Evolutionary conservation across 2,888 invertebrate genomes (phyloP).

Genomic region (Drosophila robusta): DNA sequence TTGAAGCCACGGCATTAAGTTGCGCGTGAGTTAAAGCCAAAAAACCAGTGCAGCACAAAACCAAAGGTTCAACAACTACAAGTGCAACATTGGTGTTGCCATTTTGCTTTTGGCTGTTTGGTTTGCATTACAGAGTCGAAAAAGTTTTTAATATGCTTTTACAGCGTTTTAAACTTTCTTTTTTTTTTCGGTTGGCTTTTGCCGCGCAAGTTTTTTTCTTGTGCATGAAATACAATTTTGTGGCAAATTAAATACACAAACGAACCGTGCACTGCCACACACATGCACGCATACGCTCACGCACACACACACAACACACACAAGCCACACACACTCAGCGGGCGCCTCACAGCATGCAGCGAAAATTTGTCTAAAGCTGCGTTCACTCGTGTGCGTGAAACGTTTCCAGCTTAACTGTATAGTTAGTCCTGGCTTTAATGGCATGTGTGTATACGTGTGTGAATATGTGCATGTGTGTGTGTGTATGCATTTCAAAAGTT

Average conservation of each 20-base stretch:
- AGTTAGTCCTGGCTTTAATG: constrained; percentile 31
- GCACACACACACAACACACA: constrained; percentile 14
- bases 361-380: constrained; percentile 53
- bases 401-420: constrained; percentile 48
- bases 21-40: constrained; percentile 11
- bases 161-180: constrained; percentile 59
- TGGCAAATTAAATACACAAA: constrained; percentile 78
- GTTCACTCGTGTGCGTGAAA: constrained; percentile 49
- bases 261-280: constrained; percentile 53
- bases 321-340: constrained; percentile 19
- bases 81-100: constrained; percentile 43
- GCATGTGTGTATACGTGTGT: constrained; percentile 7
- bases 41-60: constrained; percentile 1
- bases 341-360: constrained; percentile 69
- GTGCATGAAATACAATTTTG: constrained; percentile 67
- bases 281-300: constrained; percentile 19
- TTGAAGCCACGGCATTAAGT: constrained; percentile 8
- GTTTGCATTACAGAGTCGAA: constrained; percentile 42
- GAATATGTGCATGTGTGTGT: too few species aligned
- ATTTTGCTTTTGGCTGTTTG: constrained; percentile 38
- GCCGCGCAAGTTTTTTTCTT: constrained; percentile 16
- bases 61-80: constrained; percentile 7
- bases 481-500: constrained; percentile 15
- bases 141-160: constrained; percentile 72
- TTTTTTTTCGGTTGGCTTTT: constrained; percentile 40